These are phyloP conservation scores for Erethizon dorsatum DNA, from an alignment of 2,797 vertebrate species.

Conservation along the genomic window DNA sequence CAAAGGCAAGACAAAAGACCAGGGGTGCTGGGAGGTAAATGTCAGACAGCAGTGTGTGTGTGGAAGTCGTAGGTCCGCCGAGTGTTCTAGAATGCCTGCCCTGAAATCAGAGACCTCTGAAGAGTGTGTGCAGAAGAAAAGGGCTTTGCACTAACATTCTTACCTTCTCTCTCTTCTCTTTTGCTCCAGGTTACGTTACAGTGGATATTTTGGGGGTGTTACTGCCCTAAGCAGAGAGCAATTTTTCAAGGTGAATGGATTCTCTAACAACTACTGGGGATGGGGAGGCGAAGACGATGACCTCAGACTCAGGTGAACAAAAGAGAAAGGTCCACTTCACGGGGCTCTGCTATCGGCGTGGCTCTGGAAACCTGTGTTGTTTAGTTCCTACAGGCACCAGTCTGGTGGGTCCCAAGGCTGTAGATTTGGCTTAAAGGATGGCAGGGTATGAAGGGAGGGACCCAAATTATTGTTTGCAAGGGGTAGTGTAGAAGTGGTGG, in stretches of 20 bases:
- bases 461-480: background rate
- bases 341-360: constrained; percentile 40
- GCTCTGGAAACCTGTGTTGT: background rate
- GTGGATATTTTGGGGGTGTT: constrained; percentile 97
- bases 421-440: background rate
- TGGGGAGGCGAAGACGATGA: constrained; percentile 99
- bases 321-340: constrained; percentile 61
- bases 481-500: background rate
- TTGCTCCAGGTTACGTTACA: constrained; percentile 93
- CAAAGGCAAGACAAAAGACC: background rate
- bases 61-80: background rate
- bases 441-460: background rate
- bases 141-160: background rate
- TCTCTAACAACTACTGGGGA: constrained; percentile 98
- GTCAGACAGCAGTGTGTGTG: background rate
- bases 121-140: background rate
- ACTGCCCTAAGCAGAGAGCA: constrained; percentile 96
- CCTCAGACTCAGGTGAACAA: constrained; percentile 95
- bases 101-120: background rate
- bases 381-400: background rate
- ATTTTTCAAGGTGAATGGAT: constrained; percentile 96
- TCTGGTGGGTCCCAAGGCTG: background rate
- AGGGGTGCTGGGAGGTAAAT: background rate
- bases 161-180: constrained; percentile 30
- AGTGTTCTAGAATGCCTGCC: background rate